Conservation (phyloP, 2,797 vertebrate genomes). For the Malacoraja senta region DNA sequence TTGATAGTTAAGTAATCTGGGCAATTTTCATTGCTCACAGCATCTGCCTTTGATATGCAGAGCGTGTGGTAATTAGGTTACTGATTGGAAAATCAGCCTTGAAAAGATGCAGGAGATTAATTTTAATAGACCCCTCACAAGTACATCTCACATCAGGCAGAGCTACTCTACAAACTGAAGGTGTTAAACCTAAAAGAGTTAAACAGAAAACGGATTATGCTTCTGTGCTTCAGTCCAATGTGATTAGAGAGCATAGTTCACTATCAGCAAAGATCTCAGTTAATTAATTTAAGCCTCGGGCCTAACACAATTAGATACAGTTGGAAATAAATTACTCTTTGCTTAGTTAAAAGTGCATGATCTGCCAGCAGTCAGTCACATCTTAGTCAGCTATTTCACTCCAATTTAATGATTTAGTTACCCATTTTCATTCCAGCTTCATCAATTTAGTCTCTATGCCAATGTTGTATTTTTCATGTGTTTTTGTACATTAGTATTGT, state of each 20-base stretch:
- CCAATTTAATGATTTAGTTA: not conserved
- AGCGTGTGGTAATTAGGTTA: not conserved
- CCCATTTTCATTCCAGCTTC: not conserved
- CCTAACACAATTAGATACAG: slow-evolving; percentile 36
- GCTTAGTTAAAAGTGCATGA: slow-evolving; percentile 16
- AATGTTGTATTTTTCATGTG: not conserved
- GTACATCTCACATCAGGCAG: not conserved
- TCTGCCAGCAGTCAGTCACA: slow-evolving; percentile 1
- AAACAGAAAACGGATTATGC: slow-evolving; percentile 24
- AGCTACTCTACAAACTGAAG: not conserved
- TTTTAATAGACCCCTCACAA: not conserved
- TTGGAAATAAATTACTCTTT: slow-evolving; percentile 37
- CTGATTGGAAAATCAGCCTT: not conserved
- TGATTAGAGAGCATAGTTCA: slow-evolving; percentile 10
- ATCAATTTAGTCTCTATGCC: not conserved
- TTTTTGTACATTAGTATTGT: not conserved
- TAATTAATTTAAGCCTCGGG: slow-evolving; percentile 37
- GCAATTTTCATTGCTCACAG: not conserved
- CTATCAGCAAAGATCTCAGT: slow-evolving; percentile 29
- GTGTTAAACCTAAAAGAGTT: not conserved
- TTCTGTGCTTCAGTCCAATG: slow-evolving; percentile 10
- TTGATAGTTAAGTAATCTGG: not conserved
- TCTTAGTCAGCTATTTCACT: slow-evolving; percentile 15
- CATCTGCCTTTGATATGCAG: not conserved
- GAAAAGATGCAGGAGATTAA: not conserved